phyloP scores from a whole-genome alignment of 1,140 invertebrate genomes.

The Aporrectodea caliginosa region DNA sequence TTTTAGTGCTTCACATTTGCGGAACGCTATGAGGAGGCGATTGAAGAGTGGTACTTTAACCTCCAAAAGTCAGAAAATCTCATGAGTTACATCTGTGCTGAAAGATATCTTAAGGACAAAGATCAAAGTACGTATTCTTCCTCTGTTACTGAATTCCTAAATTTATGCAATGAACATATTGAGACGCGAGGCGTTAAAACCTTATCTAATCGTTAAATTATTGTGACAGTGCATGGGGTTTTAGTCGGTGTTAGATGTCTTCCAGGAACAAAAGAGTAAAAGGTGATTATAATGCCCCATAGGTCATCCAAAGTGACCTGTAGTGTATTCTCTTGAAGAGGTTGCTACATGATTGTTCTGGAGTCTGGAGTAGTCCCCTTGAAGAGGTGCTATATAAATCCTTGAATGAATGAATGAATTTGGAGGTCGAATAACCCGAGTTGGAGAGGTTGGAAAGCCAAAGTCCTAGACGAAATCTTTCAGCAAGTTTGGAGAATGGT shows the following conservation, averaged over 20 bases:
- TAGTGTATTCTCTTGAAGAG: no score
- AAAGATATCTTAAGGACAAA: constrained; percentile 43
- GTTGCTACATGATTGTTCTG: no score
- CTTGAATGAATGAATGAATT: no score
- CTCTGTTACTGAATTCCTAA: background rate
- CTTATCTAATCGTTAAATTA: background rate
- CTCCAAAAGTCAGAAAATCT: constrained; percentile 51
- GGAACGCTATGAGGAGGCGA: constrained; percentile 59
- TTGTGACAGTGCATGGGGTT: background rate
- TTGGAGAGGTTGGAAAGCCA: no score
- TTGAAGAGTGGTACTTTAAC: constrained; percentile 61
- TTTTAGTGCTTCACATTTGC: constrained; percentile 59
- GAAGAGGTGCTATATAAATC: no score
- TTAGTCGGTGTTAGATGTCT: background rate
- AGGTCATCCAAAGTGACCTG: no score
- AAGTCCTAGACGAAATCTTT: no score
- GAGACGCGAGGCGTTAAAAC: background rate
- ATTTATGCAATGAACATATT: background rate
- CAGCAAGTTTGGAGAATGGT: no score
- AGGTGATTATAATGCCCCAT: no score
- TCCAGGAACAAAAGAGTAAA: no score
- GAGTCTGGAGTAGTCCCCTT: no score
- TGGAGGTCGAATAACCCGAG: no score
- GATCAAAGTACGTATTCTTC: constrained; percentile 12
- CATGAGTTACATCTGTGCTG: constrained; percentile 53